Conservation (phyloP, 2,113 vertebrate genomes). For the Campylomormyrus numenius region DNA sequence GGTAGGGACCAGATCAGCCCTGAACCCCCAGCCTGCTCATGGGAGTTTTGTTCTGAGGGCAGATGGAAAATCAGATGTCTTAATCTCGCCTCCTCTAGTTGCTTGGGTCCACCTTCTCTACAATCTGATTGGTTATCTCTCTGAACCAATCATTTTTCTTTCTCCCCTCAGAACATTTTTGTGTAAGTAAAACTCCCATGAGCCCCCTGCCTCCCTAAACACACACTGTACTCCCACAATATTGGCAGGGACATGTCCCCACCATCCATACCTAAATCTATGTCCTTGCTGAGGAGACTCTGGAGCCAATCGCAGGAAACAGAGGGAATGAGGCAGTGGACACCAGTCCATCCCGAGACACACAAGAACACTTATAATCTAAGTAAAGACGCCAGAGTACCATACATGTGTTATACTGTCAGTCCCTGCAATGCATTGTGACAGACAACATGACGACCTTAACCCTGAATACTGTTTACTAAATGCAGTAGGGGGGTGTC, state of each 20-base stretch:
- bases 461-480: not conserved
- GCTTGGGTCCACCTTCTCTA: no score
- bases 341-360: not conserved
- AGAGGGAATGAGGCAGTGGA: not conserved
- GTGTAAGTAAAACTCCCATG: no score
- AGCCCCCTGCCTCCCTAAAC: not conserved
- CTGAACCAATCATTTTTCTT: no score
- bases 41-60: no score
- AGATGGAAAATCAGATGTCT: no score
- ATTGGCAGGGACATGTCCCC: not conserved
- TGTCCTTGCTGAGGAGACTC: not conserved
- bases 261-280: not conserved
- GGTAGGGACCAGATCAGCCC: not conserved
- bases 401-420: not conserved
- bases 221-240: not conserved
- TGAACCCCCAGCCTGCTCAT: not conserved
- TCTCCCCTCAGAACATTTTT: no score
- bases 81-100: no score
- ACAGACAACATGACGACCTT: not conserved
- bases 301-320: not conserved
- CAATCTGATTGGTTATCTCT: no score
- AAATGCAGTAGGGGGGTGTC: conserved; percentile 29
- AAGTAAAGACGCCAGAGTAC: not conserved
- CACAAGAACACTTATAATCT: not conserved
- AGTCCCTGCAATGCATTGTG: not conserved